Evolutionary conservation across 2,888 invertebrate genomes (phyloP), one percentile per base, ranked within the genome.

Genomic region (Fragum whitleyi): DNA sequence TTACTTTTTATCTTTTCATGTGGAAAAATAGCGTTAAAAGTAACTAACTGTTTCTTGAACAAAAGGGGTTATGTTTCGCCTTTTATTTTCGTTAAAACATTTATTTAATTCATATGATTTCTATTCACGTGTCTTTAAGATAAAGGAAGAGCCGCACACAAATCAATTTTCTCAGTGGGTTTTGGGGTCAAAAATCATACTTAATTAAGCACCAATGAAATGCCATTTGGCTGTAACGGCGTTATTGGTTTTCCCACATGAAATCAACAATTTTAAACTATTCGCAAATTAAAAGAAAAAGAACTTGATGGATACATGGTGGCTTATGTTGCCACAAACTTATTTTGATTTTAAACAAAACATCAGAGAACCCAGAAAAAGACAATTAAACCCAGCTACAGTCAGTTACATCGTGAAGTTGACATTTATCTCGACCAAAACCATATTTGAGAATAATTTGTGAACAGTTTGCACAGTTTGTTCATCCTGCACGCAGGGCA

Each of bases 11-110:
- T 9, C 42, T 42, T 32, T 65, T 65, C 65, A 26, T 21, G 65
- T 42, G 65, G 65, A 65, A 65, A 65, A 65, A 42, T 65, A 42
- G 65, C 65, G 65, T 65, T 65, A 65, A 39, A 65, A 65, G 65
- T 65, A 42, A 65, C 65, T n/a, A 23, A 62, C 62, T 36, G 14
- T 62, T 62, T 36, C 62, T 23, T 16, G 7, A 62, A 62, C 62
- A 62, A 62, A 28, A 62, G 28, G 62, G 32, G 36, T 32, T 29
- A 32, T 36, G 32, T 62, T 62, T 28, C 62, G 62, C 28, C 28
- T 36, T 65, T 65, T 65, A 21, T 57, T 57, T 57, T 57, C 57
- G 9, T n/a, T 57, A 23, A 57, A 57, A 57, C 57, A 14, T 57
- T 57, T 26, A 57, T 57, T 57, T 23, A 57, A 26, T 57, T 26